phyloP scores from a whole-genome alignment of 2,113 vertebrate species.

The Chaetops frenatus region DNA sequence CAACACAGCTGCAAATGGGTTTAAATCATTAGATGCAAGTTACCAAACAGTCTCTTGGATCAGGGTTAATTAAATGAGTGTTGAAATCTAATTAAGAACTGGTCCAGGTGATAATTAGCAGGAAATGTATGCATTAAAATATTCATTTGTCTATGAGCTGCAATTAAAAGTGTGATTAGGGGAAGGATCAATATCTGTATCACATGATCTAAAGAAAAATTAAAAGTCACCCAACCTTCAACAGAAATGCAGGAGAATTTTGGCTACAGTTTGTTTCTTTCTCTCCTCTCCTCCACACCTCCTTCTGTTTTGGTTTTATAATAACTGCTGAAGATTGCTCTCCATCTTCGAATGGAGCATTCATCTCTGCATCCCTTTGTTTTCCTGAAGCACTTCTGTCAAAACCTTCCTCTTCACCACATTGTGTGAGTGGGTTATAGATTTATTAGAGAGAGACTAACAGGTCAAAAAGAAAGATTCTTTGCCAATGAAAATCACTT shows the following conservation, averaged over 20 bases:
- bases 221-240: slow-evolving; percentile 3
- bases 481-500: slow-evolving; percentile 25
- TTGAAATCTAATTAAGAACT: slow-evolving; percentile 70
- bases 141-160: slow-evolving; percentile 70
- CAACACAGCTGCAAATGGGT: slow-evolving; percentile 29
- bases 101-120: slow-evolving; percentile 66
- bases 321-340: not conserved
- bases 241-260: not conserved
- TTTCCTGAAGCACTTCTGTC: slow-evolving; percentile 39
- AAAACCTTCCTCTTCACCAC: not conserved
- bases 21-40: slow-evolving; percentile 58
- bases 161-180: slow-evolving; percentile 67
- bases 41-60: slow-evolving; percentile 57
- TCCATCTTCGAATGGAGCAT: not conserved
- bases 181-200: slow-evolving; percentile 63
- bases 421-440: slow-evolving; percentile 34
- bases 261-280: not conserved
- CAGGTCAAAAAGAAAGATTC: slow-evolving; percentile 45
- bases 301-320: not conserved
- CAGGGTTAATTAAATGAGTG: slow-evolving; percentile 72
- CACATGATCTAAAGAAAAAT: slow-evolving; percentile 28
- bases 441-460: slow-evolving; percentile 51
- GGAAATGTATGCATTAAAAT: slow-evolving; percentile 75
- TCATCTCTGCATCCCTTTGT: slow-evolving; percentile 19
- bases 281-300: not conserved